Base-by-base conservation (phyloP, 2,113 vertebrate species). In the Nibea coibor region DNA sequence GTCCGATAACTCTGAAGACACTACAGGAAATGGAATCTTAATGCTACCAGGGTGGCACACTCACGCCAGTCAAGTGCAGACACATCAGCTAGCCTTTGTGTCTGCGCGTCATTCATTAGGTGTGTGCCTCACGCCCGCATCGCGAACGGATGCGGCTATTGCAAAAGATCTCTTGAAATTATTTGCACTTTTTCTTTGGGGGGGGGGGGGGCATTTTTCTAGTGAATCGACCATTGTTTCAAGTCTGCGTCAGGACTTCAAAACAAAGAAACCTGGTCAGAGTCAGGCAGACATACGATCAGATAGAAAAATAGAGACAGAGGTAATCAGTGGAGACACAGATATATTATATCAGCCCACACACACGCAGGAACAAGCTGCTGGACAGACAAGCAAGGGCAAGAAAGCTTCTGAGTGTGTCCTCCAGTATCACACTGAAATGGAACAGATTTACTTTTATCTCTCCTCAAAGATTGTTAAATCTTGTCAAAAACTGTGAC, bases 241-340 rank as follows among this genome's bases (percentile, higher is more conserved):
- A 0, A 58, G 71, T 74, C 20, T 64, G 64, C 83, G n/a, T 78
- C 71, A 71, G 28, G n/a, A 17, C n/a, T 70, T 53, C 3, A 72
- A 50, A 80, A 72, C 47, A 35, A 56, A 74, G 24, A 75, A 57
- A 65, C 14, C 57, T 7, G 15, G 62, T 79, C 67, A 75, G 22
- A 85, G 24, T 43, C 39, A 56, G 16, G 45, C 66, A 86, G 75
- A 57, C 78, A 83, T 39, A 77, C 15, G 15, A 80, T 75, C 70
- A 78, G 82, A 88, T 75, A 54, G 9, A 54, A 63, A 65, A 72
- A 62, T 9, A 53, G 9, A 64, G 59, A 62, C 9, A 10, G n/a
- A 31, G 35, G 35, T 70, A 62, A 85, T 81, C 53, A 20, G n/a
- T 50, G 48, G 24, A 72, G 76, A 76, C 51, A 56, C 10, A 43